phyloP scores from a whole-genome alignment of 2,888 invertebrate species.

The Brachynemurus nebulosus region DNA sequence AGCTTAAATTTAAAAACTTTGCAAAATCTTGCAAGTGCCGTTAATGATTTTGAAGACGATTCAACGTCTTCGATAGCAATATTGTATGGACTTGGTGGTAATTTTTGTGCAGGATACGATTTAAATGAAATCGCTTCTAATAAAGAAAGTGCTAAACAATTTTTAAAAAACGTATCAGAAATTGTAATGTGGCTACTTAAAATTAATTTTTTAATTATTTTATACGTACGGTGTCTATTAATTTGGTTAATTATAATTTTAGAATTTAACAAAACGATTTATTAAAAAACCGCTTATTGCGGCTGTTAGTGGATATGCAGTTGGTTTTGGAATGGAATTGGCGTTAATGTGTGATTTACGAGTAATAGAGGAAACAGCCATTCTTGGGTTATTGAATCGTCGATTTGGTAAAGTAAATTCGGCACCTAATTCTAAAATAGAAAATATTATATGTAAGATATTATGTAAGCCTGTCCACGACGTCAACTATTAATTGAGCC shows the following conservation, averaged over 20 bases:
- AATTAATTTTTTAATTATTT: not conserved
- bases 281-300: slow-evolving; percentile 80
- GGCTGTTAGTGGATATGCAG: slow-evolving; percentile 80
- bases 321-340: slow-evolving; percentile 83
- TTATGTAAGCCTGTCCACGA: not conserved
- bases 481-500: too few species aligned
- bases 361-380: slow-evolving; percentile 72
- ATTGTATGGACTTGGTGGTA: slow-evolving; percentile 82
- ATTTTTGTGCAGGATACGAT: slow-evolving; percentile 88
- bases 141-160: slow-evolving; percentile 18
- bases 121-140: slow-evolving; percentile 51
- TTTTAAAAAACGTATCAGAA: slow-evolving; percentile 32
- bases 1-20: slow-evolving; percentile 62
- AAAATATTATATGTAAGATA: not conserved
- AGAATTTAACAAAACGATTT: slow-evolving; percentile 53
- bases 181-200: slow-evolving; percentile 32
- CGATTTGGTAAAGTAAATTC: slow-evolving; percentile 52
- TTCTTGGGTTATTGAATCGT: slow-evolving; percentile 75
- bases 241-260: slow-evolving; percentile 13
- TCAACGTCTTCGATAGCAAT: slow-evolving; percentile 54
- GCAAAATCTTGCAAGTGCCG: slow-evolving; percentile 49
- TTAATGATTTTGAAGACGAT: slow-evolving; percentile 70
- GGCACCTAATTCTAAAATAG: too few species aligned
- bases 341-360: slow-evolving; percentile 84
- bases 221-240: not conserved